These are phyloP conservation scores for Lanius ludovicianus DNA, from an alignment of 2,113 vertebrate genomes.

Conservation along the genomic window DNA sequence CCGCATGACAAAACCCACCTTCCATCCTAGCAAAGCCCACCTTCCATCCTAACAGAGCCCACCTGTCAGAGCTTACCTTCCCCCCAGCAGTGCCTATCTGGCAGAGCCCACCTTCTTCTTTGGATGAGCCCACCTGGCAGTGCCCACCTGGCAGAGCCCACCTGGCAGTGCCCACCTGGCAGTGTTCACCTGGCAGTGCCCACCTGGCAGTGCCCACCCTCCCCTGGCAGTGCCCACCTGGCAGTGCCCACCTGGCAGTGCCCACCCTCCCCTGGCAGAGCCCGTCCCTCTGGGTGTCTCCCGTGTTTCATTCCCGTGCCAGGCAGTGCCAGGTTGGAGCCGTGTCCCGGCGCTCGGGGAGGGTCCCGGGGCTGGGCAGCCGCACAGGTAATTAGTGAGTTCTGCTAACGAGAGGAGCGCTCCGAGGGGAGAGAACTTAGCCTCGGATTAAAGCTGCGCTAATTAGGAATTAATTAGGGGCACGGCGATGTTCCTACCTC, in stretches of 20 bases:
- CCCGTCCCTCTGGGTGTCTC: background rate
- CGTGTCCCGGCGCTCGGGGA: background rate
- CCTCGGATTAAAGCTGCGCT: background rate
- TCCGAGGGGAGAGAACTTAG: background rate
- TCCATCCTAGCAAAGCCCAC: too few species aligned
- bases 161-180: background rate
- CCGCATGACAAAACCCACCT: too few species aligned
- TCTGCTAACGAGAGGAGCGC: background rate
- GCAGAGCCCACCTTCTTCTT: too few species aligned
- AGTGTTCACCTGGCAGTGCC: background rate
- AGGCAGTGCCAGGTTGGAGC: background rate
- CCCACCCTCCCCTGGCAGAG: background rate
- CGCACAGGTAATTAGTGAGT: background rate
- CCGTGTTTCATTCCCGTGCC: background rate
- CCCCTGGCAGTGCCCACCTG: background rate
- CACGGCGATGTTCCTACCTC: background rate
- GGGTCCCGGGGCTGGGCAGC: background rate
- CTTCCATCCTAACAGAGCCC: too few species aligned
- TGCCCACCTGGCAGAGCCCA: background rate
- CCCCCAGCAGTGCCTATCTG: too few species aligned
- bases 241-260: background rate
- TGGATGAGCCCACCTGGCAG: too few species aligned
- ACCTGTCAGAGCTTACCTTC: too few species aligned
- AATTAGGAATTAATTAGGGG: conserved; percentile 26
- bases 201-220: background rate